Conservation (phyloP, 2,888 invertebrate species). For the Ophraella communa region DNA sequence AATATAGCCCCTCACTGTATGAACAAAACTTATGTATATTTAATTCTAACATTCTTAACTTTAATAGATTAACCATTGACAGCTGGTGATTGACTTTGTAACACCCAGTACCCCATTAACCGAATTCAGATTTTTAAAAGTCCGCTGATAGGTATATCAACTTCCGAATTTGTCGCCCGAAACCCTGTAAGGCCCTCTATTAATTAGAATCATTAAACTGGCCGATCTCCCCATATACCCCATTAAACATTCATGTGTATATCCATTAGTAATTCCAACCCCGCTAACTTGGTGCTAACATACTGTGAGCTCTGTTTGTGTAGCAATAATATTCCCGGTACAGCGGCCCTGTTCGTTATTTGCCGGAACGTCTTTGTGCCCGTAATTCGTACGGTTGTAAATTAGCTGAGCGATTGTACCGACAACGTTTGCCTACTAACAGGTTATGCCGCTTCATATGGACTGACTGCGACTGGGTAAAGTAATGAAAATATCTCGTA, state of each 20-base stretch:
- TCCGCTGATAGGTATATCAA: background rate
- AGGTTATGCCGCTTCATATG: conserved; percentile 45
- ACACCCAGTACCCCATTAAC: background rate
- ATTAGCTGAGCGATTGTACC: conserved; percentile 40
- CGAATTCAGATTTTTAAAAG: background rate
- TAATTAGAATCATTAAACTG: conserved; percentile 51
- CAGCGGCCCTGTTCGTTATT: conserved; percentile 38
- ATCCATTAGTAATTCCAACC: conserved; percentile 56
- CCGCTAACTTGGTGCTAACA: conserved; percentile 56
- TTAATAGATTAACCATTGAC: too few species aligned
- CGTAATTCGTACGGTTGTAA: conserved; percentile 26
- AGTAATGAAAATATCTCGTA: conserved; percentile 14
- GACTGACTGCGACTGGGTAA: conserved; percentile 20
- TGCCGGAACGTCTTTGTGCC: conserved; percentile 46
- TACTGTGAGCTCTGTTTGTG: conserved; percentile 54
- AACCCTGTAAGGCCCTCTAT: conserved; percentile 36
- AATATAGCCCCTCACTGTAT: too few species aligned
- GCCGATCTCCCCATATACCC: conserved; percentile 47
- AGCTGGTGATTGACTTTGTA: background rate
- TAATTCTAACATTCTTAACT: too few species aligned
- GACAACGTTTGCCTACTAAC: conserved; percentile 53
- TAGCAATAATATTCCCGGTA: conserved; percentile 50
- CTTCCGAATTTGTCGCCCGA: conserved; percentile 24
- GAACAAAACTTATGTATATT: too few species aligned
- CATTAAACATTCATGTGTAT: conserved; percentile 54